These are phyloP conservation scores for Podarcis cretensis DNA, from an alignment of 2,113 vertebrate genomes.

Conservation along the genomic window DNA sequence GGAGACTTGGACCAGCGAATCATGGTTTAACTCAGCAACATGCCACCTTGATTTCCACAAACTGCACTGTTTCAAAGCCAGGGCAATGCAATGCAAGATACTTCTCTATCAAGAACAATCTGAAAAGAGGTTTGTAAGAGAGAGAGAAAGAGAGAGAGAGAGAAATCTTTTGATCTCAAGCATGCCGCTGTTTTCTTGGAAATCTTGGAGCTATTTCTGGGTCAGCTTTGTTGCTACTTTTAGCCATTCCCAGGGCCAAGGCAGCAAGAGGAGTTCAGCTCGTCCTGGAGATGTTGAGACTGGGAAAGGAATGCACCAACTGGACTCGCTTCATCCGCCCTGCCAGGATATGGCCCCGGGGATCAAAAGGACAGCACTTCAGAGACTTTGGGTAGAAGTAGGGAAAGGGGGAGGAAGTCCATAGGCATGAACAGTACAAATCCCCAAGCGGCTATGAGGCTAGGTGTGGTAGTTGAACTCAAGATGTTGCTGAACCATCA, in stretches of 20 bases:
- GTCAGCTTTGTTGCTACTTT: not conserved
- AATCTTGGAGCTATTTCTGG: not conserved
- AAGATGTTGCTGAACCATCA: too few relatives aligned
- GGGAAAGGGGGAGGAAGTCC: not conserved
- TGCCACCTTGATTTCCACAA: not conserved
- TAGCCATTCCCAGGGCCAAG: not conserved
- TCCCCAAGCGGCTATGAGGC: not conserved
- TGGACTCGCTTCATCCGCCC: too few relatives aligned
- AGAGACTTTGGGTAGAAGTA: not conserved
- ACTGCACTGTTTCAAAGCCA: not conserved
- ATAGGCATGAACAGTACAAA: not conserved
- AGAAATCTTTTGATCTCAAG: not conserved
- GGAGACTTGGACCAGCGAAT: too few relatives aligned
- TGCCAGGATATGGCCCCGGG: not conserved
- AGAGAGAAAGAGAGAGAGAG: not conserved
- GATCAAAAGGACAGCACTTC: not conserved
- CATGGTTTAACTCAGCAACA: too few relatives aligned
- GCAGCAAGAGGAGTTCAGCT: not conserved
- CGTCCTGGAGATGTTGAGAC: not conserved
- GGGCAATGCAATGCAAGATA: too few relatives aligned
- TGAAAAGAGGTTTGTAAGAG: too few relatives aligned
- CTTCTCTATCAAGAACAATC: too few relatives aligned
- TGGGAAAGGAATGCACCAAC: not conserved
- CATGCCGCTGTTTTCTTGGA: not conserved
- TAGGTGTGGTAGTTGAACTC: too few relatives aligned